Evolutionary conservation across 2,888 invertebrate genomes (phyloP).

Genomic region (Trichogramma dendrolimi): DNA sequence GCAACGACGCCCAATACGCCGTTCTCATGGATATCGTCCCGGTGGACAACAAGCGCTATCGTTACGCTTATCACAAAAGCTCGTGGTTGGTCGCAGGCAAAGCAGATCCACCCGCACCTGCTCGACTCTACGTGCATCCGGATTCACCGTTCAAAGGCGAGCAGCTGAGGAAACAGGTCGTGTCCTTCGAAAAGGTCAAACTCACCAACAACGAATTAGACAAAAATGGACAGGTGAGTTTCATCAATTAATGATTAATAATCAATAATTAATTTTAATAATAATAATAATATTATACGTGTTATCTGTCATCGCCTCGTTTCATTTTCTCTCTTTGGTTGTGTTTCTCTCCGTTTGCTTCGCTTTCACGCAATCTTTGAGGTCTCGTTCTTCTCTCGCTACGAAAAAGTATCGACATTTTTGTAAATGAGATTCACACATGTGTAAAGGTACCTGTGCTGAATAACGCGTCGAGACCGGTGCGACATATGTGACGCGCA

Average conservation of each 20-base stretch:
- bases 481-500: neutral
- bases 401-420: too few species aligned
- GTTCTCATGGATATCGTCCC: constrained; percentile 95
- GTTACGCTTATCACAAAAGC: constrained; percentile 97
- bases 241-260: neutral
- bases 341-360: neutral
- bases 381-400: too few species aligned
- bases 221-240: constrained; percentile 86
- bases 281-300: neutral
- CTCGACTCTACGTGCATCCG: constrained; percentile 91
- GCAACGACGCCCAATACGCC: constrained; percentile 80
- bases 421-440: too few species aligned
- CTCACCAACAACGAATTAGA: constrained; percentile 98
- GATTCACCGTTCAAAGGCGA: constrained; percentile 95
- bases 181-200: constrained; percentile 97
- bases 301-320: neutral
- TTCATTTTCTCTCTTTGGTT: neutral
- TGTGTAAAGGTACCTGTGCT: too few species aligned
- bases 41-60: constrained; percentile 92
- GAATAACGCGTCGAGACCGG: neutral
- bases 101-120: constrained; percentile 93
- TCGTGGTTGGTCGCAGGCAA: constrained; percentile 98
- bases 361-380: neutral
- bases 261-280: neutral
- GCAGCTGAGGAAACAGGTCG: constrained; percentile 91